Percentiles rank a stretch among this genome's conserved stretches.
Conservation (phyloP, 2,797 vertebrate species). For the Miichthys miiuy region DNA sequence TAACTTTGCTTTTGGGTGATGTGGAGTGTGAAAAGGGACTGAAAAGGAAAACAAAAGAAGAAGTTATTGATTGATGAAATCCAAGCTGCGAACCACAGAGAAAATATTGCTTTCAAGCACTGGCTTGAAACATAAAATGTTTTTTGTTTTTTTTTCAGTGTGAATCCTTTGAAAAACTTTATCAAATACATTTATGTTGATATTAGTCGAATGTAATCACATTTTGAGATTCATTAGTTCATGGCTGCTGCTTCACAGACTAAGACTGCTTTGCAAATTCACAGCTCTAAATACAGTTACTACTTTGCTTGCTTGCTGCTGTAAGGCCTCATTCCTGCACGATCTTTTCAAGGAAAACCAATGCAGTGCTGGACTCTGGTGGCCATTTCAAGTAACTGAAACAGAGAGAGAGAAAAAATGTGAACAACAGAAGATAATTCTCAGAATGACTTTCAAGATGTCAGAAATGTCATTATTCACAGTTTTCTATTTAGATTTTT, state of each 20-base stretch:
- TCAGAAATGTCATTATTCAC: background rate
- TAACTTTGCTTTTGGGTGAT: conserved; percentile 32
- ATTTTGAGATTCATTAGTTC: conserved; percentile 3
- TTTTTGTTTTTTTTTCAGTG: background rate
- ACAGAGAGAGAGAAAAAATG: background rate
- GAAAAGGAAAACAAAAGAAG: conserved; percentile 20
- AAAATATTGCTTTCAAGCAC: conserved; percentile 14
- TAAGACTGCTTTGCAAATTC: background rate
- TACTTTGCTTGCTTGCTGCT: background rate
- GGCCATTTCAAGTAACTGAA: conserved; percentile 58
- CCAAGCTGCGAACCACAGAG: conserved; percentile 20
- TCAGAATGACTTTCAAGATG: background rate
- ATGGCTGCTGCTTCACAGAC: background rate
- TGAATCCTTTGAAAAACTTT: background rate
- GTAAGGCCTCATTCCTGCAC: conserved; percentile 11
- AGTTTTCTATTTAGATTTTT: rapidly evolving
- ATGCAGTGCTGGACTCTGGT: conserved; percentile 70
- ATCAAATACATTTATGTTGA: background rate
- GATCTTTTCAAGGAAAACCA: conserved; percentile 8
- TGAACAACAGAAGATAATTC: background rate
- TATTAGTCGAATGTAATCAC: background rate
- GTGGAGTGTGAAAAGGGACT: background rate
- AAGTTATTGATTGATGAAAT: conserved; percentile 38
- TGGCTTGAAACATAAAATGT: conserved; percentile 7
- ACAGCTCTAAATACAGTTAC: background rate